Evolutionary conservation across 2,888 invertebrate genomes (phyloP).

Genomic region (Chirona hameri): DNA sequence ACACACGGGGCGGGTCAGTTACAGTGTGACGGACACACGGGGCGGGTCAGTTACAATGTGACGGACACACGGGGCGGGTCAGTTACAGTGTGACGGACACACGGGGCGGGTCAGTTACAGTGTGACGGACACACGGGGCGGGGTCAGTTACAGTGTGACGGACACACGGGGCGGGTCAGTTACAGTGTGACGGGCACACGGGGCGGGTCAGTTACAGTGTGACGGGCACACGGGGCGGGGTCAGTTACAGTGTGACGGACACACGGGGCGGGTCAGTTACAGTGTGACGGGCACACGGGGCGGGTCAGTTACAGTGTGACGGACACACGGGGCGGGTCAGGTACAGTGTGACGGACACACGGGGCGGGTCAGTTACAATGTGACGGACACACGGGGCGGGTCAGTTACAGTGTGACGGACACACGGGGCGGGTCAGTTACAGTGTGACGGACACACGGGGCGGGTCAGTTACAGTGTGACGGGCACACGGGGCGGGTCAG

Average conservation of each 20-base stretch:
- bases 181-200: conserved; percentile 45
- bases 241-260: conserved; percentile 47
- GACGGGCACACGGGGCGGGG: too few relatives aligned
- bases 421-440: too few relatives aligned
- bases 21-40: conserved; percentile 45
- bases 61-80: too few relatives aligned
- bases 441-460: background rate
- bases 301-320: conserved; percentile 50
- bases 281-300: background rate
- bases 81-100: conserved; percentile 47
- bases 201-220: too few relatives aligned
- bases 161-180: too few relatives aligned
- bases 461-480: conserved; percentile 50
- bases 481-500: too few relatives aligned
- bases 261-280: too few relatives aligned
- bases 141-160: conserved; percentile 49
- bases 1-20: too few relatives aligned
- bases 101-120: too few relatives aligned
- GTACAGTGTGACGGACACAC: conserved; percentile 50
- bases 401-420: conserved; percentile 47
- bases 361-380: too few relatives aligned
- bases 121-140: background rate
- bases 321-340: conserved; percentile 74
- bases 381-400: background rate
- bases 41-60: too few relatives aligned